Base-by-base conservation (phyloP, 2,888 invertebrate species). In the Neria commutata region DNA sequence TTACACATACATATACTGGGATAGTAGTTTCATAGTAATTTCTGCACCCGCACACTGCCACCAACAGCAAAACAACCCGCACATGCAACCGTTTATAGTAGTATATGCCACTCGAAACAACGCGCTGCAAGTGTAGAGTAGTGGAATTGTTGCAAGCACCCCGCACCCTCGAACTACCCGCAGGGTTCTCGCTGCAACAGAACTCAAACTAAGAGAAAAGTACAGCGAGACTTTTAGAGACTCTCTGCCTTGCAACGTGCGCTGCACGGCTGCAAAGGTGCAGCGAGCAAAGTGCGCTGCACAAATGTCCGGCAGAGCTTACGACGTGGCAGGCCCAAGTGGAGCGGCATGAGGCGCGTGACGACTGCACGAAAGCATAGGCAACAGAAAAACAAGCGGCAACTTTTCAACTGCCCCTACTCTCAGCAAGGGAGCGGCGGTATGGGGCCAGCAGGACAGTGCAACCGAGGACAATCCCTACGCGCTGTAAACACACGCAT, bases 401-500 rank as follows among this genome's bases (percentile, higher is more conserved):
- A 37, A n/a, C 37, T 8, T n/a, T 14, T 14, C 37, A n/a, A 37
- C 6, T 37, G 37, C n/a, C 37, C 10, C 10, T 14, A 37, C 37
- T n/a, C n/a, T n/a, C 19, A 26, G 40, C 23, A 52, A 52, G 16
- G 34, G 3, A 37, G 24, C 6, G 19, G 24, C n/a, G n/a, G 25
- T 11, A 48, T 4, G 3, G 19, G 21, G n/a, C 46, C 23, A 25
- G 17, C 17, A 8, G 51, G 29, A 34, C 11, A 24, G 48, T 8
- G 37, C 42, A 47, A 42, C 50, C 24, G 34, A 8, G n/a, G 45
- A 47, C 50, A 57, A 60, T 56, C 64, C 61, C 61, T 62, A 60
- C 47, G 51, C 56, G 61, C 61, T 47, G 34, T 55, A 29, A 26
- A 25, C 46, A 59, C 60, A 64, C 64, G 64, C 64, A 64, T 50